Evolutionary conservation across 2,797 vertebrate genomes (phyloP).

Genomic region (Craterocephalus amniculus): DNA sequence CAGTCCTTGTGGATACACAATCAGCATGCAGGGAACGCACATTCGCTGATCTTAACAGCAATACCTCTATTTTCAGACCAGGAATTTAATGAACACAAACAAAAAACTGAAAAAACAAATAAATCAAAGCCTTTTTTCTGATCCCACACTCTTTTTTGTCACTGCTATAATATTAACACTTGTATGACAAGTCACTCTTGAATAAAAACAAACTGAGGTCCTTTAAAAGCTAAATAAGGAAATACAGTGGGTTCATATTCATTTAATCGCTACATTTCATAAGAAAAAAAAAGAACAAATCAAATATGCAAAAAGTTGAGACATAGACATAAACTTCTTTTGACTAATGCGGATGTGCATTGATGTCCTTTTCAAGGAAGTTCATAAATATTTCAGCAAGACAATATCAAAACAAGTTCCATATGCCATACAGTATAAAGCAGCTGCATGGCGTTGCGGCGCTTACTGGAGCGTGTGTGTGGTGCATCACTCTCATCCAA

Average conservation of each 20-base stretch:
- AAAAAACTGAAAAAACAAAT: not conserved
- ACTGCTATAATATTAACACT: not conserved
- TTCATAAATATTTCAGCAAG: not conserved
- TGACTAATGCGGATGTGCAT: not conserved
- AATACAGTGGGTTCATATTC: not conserved
- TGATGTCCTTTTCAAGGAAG: not conserved
- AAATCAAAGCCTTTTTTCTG: not conserved
- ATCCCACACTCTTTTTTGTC: not conserved
- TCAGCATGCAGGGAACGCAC: conserved; percentile 36
- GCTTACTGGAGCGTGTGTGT: not conserved
- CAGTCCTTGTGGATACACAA: conserved; percentile 26
- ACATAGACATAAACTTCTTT: not conserved
- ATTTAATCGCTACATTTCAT: not conserved
- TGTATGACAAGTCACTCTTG: not conserved
- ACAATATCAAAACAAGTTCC: not conserved
- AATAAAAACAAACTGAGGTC: not conserved
- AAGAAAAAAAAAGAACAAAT: not conserved
- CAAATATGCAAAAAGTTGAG: not conserved
- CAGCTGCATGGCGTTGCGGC: not conserved
- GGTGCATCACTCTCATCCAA: not conserved
- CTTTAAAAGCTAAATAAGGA: not conserved
- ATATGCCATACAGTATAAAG: not conserved
- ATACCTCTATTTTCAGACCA: conserved; percentile 5
- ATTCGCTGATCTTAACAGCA: conserved; percentile 12
- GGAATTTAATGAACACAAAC: not conserved